Conservation (phyloP, 2,888 invertebrate genomes). For the Protophormia terraenovae region DNA sequence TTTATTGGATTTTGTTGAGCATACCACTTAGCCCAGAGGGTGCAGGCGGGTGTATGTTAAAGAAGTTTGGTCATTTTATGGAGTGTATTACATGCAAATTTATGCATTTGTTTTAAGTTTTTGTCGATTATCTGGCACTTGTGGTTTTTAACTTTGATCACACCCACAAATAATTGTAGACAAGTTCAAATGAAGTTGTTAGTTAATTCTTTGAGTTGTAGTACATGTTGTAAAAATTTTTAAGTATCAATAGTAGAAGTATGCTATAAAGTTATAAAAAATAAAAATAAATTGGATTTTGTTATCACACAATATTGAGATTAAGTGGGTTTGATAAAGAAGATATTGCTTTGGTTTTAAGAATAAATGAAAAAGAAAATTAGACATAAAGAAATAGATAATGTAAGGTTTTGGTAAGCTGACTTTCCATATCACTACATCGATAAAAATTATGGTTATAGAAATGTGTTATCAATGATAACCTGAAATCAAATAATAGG, state of each 20-base stretch:
- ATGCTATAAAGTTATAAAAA: not conserved
- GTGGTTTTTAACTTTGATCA: slow-evolving; percentile 31
- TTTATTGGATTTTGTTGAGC: slow-evolving; percentile 3
- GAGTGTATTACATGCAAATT: slow-evolving; percentile 45
- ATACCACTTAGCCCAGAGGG: too few relatives aligned
- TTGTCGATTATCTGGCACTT: slow-evolving; percentile 33
- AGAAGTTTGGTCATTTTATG: slow-evolving; percentile 32
- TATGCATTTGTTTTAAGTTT: slow-evolving; percentile 41
- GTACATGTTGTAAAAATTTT: slow-evolving; percentile 16
- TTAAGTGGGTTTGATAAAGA: not conserved
- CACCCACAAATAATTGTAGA: slow-evolving; percentile 27
- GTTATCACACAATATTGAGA: not conserved
- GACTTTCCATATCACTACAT: too few relatives aligned
- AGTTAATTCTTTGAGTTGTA: slow-evolving; percentile 38
- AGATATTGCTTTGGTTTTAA: not conserved
- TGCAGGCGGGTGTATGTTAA: not conserved
- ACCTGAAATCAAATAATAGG: too few relatives aligned
- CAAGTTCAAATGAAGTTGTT: slow-evolving; percentile 21
- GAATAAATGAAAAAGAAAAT: not conserved
- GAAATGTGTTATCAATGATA: too few relatives aligned
- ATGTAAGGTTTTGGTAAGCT: not conserved
- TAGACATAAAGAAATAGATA: not conserved
- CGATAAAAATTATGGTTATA: too few relatives aligned
- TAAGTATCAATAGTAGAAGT: slow-evolving; percentile 3
- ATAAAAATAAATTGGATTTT: slow-evolving; percentile 33